A percentile compares a stretch with the other conserved stretches of the same genome.
Evolutionary conservation across 2,888 invertebrate species (phyloP).

Genomic region (Furcula furcula): DNA sequence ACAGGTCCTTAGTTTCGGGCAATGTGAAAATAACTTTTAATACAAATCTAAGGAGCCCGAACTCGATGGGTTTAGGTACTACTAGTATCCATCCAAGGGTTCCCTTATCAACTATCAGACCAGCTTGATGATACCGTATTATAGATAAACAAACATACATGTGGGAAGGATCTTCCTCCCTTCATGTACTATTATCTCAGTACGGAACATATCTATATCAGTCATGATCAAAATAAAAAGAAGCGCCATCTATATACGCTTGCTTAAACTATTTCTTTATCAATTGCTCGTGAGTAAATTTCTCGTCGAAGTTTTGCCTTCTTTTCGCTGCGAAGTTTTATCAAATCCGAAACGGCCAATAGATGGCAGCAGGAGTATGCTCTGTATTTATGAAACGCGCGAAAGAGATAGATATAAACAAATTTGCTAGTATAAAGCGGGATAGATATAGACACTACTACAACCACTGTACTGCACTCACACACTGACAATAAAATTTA

Average conservation of each 20-base stretch:
- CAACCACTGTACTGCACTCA: conserved; percentile 34
- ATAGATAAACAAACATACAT: too few relatives aligned
- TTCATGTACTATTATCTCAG: too few relatives aligned
- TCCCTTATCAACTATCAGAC: too few relatives aligned
- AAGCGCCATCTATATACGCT: conserved; percentile 20
- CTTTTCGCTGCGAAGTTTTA: background rate
- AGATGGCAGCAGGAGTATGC: conserved; percentile 49
- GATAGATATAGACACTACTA: conserved; percentile 43
- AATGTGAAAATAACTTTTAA: too few relatives aligned
- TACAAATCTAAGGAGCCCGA: too few relatives aligned
- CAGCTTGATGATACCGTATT: too few relatives aligned
- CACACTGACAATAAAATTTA: conserved; percentile 56
- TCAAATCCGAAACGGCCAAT: conserved; percentile 7
- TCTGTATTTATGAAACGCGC: conserved; percentile 44
- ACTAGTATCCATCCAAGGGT: too few relatives aligned
- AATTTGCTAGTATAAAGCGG: conserved; percentile 27
- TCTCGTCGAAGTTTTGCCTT: background rate
- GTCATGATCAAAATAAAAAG: background rate
- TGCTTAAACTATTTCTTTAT: conserved; percentile 4
- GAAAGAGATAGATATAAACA: conserved; percentile 40
- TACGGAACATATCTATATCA: too few relatives aligned
- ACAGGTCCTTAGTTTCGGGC: too few relatives aligned
- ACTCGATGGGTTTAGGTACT: too few relatives aligned
- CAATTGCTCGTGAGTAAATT: conserved; percentile 9
- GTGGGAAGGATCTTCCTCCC: too few relatives aligned